Evolutionary conservation across 2,797 vertebrate species (phyloP).

Genomic region (Ispidina picta): DNA sequence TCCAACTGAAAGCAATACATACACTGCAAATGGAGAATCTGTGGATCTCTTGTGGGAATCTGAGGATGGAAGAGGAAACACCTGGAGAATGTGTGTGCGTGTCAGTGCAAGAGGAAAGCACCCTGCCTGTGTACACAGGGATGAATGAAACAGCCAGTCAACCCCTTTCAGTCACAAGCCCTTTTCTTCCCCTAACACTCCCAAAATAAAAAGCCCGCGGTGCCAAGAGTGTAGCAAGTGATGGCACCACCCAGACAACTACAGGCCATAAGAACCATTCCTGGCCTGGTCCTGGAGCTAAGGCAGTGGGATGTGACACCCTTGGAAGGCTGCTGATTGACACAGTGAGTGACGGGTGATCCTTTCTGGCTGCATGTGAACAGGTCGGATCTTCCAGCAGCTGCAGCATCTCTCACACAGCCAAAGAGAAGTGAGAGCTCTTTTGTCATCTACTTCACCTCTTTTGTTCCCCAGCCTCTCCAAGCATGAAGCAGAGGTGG

Average conservation of each 20-base stretch:
- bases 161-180: no score
- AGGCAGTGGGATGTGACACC: no score
- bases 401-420: not conserved
- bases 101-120: not conserved
- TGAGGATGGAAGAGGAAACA: not conserved
- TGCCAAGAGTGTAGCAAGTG: not conserved
- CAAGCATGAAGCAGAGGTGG: not conserved
- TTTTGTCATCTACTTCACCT: not conserved
- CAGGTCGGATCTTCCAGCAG: not conserved
- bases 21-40: not conserved
- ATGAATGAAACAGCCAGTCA: not conserved
- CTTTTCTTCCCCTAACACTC: not conserved
- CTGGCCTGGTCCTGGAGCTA: fast-evolving
- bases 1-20: not conserved
- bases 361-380: not conserved
- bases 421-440: not conserved
- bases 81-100: fast-evolving
- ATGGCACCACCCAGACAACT: not conserved
- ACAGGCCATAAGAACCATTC: fast-evolving
- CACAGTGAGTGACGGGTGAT: fast-evolving
- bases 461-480: not conserved
- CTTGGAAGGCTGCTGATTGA: not conserved
- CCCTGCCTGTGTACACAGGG: fast-evolving
- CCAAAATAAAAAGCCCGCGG: not conserved
- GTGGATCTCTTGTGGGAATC: not conserved